phyloP scores from a whole-genome alignment of 2,113 vertebrate species.

The Balaenoptera acutorostrata region DNA sequence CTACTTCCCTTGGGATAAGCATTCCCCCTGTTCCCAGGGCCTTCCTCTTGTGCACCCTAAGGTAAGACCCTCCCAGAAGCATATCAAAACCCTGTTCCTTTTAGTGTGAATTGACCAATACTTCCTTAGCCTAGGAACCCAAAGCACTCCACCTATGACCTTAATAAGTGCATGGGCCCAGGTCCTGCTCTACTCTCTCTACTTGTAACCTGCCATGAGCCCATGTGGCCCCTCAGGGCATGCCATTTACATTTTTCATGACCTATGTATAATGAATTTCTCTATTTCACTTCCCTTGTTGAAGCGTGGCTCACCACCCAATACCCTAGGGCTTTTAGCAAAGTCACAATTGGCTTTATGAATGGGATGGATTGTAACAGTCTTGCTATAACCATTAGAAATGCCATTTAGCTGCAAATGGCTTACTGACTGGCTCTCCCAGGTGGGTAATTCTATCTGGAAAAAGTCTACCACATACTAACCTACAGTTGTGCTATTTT shows the following conservation, averaged over 20 bases:
- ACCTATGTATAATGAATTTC: neutral
- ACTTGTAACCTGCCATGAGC: neutral
- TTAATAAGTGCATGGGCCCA: neutral
- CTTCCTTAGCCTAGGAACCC: neutral
- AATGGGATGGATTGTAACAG: neutral
- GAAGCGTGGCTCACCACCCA: neutral
- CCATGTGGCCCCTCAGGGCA: neutral
- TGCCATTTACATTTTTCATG: neutral
- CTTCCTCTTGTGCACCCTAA: neutral
- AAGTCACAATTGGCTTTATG: neutral
- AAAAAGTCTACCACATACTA: neutral
- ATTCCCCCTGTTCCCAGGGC: neutral
- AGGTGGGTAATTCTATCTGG: neutral
- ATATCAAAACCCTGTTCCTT: neutral
- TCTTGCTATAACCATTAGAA: neutral
- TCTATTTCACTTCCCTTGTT: neutral
- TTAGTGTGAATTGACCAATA: neutral
- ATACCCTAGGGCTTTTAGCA: neutral
- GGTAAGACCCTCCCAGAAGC: neutral
- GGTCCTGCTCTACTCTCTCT: neutral
- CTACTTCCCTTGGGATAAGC: neutral
- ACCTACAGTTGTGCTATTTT: neutral
- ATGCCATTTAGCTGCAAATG: neutral
- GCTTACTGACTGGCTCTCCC: neutral
- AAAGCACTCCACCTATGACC: neutral